Conservation (phyloP, 2,797 vertebrate species). For the Chaunax sp. region DNA sequence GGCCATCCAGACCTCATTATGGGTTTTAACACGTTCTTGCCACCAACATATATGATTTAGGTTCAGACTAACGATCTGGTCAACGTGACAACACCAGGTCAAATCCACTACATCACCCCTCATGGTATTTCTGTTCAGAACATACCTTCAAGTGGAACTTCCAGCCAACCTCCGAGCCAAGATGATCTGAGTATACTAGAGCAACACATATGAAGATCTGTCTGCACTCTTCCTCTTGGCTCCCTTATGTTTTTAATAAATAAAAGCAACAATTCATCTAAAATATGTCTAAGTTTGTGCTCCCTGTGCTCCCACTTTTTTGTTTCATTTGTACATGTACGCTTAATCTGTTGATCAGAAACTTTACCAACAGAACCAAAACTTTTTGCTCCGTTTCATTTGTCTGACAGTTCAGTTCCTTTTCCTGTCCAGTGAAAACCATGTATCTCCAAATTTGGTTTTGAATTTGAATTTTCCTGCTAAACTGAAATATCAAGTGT, state of each 20-base stretch:
- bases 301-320: too few species aligned
- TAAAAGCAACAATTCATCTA: not conserved
- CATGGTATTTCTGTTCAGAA: slow-evolving; percentile 96
- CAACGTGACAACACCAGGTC: slow-evolving; percentile 96
- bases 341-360: not conserved
- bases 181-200: slow-evolving; percentile 1
- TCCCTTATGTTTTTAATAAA: not conserved
- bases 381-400: too few species aligned
- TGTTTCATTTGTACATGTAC: not conserved
- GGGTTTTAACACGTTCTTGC: slow-evolving; percentile 99
- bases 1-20: slow-evolving; percentile 98
- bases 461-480: too few species aligned
- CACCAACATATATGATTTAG: slow-evolving; percentile 98
- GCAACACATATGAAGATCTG: not conserved
- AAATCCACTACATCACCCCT: slow-evolving; percentile 98
- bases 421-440: not conserved
- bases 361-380: too few species aligned
- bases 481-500: not conserved
- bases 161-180: slow-evolving; percentile 70
- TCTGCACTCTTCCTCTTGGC: not conserved
- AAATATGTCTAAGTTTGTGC: not conserved
- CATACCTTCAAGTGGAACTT: slow-evolving; percentile 80
- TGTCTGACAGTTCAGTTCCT: too few species aligned
- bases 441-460: not conserved
- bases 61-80: slow-evolving; percentile 98